Evolutionary conservation across 2,113 vertebrate species (phyloP).

Genomic region (Rhipidura dahli): DNA sequence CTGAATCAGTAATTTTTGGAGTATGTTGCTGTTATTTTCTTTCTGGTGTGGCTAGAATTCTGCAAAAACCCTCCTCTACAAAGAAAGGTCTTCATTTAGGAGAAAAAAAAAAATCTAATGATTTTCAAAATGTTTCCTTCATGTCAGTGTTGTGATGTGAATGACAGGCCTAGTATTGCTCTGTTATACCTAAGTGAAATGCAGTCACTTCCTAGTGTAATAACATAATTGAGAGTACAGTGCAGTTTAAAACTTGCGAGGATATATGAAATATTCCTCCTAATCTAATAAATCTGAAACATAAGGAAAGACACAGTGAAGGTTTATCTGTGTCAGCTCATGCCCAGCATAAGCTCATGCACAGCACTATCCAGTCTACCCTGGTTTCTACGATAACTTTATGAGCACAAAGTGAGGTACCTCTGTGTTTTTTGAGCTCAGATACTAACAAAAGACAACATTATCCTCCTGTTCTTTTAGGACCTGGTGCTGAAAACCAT

Average conservation of each 20-base stretch:
- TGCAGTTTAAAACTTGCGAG: not conserved
- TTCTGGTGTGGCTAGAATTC: not conserved
- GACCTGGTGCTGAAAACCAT: slow-evolving; percentile 20
- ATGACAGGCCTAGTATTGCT: not conserved
- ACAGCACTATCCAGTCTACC: not conserved
- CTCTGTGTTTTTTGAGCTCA: not conserved
- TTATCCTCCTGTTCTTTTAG: not conserved
- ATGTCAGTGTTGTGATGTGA: not conserved
- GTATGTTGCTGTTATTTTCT: not conserved
- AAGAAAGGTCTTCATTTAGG: not conserved
- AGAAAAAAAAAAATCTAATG: not conserved
- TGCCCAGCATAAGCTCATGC: no score
- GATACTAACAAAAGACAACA: not conserved
- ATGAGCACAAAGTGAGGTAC: not conserved
- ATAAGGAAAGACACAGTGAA: not conserved
- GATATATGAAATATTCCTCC: not conserved
- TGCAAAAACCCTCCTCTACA: not conserved
- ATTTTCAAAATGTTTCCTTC: not conserved
- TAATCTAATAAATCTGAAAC: not conserved
- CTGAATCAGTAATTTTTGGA: not conserved
- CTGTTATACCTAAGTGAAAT: not conserved
- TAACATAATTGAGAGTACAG: not conserved
- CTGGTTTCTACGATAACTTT: not conserved
- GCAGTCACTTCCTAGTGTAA: not conserved
- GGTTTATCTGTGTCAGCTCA: not conserved